A percentile compares a stretch with the other conserved stretches of the same genome.
Evolutionary conservation across 2,797 vertebrate species (phyloP).

Genomic region (Muscicapa comitata): DNA sequence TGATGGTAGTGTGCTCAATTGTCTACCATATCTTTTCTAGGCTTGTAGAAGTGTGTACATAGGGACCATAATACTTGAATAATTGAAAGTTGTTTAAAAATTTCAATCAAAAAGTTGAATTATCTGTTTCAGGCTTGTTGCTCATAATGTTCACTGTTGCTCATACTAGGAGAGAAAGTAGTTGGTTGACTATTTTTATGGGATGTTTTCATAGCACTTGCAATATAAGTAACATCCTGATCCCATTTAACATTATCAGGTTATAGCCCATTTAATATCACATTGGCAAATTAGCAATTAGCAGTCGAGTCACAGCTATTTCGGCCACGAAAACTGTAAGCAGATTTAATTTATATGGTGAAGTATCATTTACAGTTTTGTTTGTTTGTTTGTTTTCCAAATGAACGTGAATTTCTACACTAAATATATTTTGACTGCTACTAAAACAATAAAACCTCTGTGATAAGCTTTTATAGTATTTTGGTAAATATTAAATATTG

Average conservation of each 20-base stretch:
- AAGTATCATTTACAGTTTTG: slow-evolving; percentile 43
- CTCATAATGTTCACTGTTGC: slow-evolving; percentile 48
- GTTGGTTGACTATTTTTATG: slow-evolving; percentile 67
- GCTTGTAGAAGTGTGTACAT: slow-evolving; percentile 41
- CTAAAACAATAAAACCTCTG: slow-evolving; percentile 46
- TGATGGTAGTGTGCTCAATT: slow-evolving; percentile 68
- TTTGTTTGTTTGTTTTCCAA: background rate
- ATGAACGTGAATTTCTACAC: slow-evolving; percentile 70
- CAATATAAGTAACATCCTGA: slow-evolving; percentile 34
- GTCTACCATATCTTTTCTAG: slow-evolving; percentile 69
- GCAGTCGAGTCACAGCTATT: slow-evolving; percentile 54
- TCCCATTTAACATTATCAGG: slow-evolving; percentile 32
- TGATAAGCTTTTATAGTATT: background rate
- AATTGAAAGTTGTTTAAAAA: slow-evolving; percentile 52
- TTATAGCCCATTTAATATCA: slow-evolving; percentile 30
- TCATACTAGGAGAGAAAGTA: slow-evolving; percentile 58
- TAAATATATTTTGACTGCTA: slow-evolving; percentile 71
- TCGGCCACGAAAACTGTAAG: slow-evolving; percentile 49
- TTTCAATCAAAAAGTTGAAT: slow-evolving; percentile 45
- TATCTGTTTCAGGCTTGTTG: slow-evolving; percentile 45
- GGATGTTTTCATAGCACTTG: slow-evolving; percentile 47
- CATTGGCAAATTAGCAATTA: slow-evolving; percentile 46
- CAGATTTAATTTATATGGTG: slow-evolving; percentile 65
- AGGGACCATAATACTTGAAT: slow-evolving; percentile 75
- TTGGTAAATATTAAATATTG: too few species aligned